A percentile compares a stretch with the other conserved stretches of the same genome.
Conservation (phyloP, 2,888 invertebrate species). For the Amblyteles armatorius region DNA sequence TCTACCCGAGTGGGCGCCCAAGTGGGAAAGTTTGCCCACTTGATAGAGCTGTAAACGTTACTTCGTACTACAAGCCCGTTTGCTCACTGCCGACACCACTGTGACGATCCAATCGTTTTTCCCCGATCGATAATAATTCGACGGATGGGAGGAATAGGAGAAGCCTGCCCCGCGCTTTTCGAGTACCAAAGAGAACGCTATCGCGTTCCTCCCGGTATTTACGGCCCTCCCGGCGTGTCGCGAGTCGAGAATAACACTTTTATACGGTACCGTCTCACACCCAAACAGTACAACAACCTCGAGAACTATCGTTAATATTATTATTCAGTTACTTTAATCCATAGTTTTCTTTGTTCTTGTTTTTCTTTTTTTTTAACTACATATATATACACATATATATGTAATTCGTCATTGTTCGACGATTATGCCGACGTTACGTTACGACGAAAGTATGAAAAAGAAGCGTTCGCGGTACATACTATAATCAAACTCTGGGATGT, state of each 20-base stretch:
- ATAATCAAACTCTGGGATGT: constrained; percentile 33
- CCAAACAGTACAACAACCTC: constrained; percentile 60
- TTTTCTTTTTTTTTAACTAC: constrained; percentile 10
- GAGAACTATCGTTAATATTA: constrained; percentile 45
- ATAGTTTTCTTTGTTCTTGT: constrained; percentile 52
- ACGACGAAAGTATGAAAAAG: constrained; percentile 34
- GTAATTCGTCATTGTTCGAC: constrained; percentile 28
- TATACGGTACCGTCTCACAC: constrained; percentile 50
- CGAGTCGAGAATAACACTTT: constrained; percentile 52
- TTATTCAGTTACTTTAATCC: constrained; percentile 40
- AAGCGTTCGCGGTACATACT: constrained; percentile 10
- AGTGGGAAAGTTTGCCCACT: constrained; percentile 79
- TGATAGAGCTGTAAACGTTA: constrained; percentile 71
- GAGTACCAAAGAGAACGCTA: constrained; percentile 74
- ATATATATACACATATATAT: constrained; percentile 2
- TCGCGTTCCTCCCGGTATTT: constrained; percentile 49
- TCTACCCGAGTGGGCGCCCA: constrained; percentile 80
- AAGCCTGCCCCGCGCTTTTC: constrained; percentile 60
- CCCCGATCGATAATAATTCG: constrained; percentile 1
- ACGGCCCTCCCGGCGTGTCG: constrained; percentile 48
- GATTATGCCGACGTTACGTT: constrained; percentile 12
- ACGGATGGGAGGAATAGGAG: constrained; percentile 54
- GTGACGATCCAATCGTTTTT: constrained; percentile 69
- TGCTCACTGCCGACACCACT: constrained; percentile 78
- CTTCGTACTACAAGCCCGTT: constrained; percentile 63